Percentiles rank a stretch among this genome's conserved stretches.
Evolutionary conservation across 1,140 invertebrate species (phyloP).

Genomic region (Ganaspis sp.): DNA sequence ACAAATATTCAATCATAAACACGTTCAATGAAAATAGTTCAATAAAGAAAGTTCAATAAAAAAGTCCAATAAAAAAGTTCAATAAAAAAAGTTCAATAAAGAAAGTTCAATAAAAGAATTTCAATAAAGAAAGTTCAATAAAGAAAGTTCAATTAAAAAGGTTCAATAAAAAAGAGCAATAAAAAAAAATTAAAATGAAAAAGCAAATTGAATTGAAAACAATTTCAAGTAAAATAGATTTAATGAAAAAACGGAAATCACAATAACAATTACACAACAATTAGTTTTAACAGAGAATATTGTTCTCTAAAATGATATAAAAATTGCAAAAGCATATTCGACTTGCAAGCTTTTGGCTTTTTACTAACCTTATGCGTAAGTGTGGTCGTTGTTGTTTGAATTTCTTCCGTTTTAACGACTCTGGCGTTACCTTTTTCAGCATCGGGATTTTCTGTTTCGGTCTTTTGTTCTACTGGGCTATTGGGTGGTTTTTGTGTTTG

Average conservation of each 20-base stretch:
- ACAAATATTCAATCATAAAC: too few species aligned
- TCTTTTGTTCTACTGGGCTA: slow-evolving; percentile 53
- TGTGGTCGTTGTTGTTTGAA: slow-evolving; percentile 70
- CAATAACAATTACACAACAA: neutral
- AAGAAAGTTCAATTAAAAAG: too few species aligned
- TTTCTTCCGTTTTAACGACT: slow-evolving; percentile 69
- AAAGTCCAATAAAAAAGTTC: too few species aligned
- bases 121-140: too few species aligned
- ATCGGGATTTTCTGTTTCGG: slow-evolving; percentile 53
- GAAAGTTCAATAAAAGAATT: too few species aligned
- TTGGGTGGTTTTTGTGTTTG: slow-evolving; percentile 50
- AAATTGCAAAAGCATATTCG: slow-evolving; percentile 12
- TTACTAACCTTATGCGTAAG: slow-evolving; percentile 68
- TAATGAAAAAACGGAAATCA: slow-evolving; percentile 34
- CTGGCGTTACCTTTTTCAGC: slow-evolving; percentile 60
- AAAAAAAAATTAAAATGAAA: slow-evolving; percentile 31
- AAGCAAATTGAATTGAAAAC: neutral
- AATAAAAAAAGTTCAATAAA: too few species aligned
- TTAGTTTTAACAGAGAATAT: neutral
- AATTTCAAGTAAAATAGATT: neutral
- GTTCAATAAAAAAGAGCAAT: too few species aligned
- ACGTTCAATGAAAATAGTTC: too few species aligned
- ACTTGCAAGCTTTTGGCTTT: slow-evolving; percentile 10
- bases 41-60: too few species aligned
- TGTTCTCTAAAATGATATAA: neutral